Evolutionary conservation across 2,888 invertebrate species (phyloP), one percentile per base, ranked within the genome.

Genomic region (Asteroscopus sphinx): DNA sequence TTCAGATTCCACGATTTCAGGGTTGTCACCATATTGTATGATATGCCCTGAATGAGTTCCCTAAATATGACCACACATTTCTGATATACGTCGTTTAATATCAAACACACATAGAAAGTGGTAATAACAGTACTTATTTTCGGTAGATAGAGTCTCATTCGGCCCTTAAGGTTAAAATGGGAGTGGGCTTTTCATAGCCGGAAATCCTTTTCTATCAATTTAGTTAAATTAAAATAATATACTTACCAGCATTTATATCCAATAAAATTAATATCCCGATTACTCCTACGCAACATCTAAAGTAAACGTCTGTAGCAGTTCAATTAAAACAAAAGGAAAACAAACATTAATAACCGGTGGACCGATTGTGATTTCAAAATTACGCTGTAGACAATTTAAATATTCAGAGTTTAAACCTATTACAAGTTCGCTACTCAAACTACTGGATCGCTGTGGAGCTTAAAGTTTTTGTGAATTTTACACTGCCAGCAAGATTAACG

Each of bases 401-500:
- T 86, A 87, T 88, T 85, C 83, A 82, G 77, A 85, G 77, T 81
- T 83, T 89, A 88, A 89, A 89, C 88, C 88, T 88, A 89, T 89
- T 88, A 89, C 80, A 85, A 88, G 82, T 88, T 87, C 59, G 60
- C 73, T 80, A 83, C 83, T 85, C 83, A 79, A 91, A 88, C 88
- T 87, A 86, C 75, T 80, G 69, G 77, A 74, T 25, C 69, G 77
- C 66, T 67, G 66, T 21, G 71, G 73, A 81, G 72, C 86, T 90
- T 87, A 85, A 91, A 92, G 91, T 91, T 92, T 91, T 91, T 90
- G 88, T 86, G 81, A 91, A 89, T 91, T 92, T 91, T 87, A 83
- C 83, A 81, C 84, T 82, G 88, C 73, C 73, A 75, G 78, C 77
- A 76, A 87, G 87, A 91, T 88, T 79, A 78, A 80, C 84, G 62